Percentiles rank a stretch among this genome's conserved stretches.
phyloP scores from a whole-genome alignment of 2,113 vertebrate species.

The Takifugu flavidus region DNA sequence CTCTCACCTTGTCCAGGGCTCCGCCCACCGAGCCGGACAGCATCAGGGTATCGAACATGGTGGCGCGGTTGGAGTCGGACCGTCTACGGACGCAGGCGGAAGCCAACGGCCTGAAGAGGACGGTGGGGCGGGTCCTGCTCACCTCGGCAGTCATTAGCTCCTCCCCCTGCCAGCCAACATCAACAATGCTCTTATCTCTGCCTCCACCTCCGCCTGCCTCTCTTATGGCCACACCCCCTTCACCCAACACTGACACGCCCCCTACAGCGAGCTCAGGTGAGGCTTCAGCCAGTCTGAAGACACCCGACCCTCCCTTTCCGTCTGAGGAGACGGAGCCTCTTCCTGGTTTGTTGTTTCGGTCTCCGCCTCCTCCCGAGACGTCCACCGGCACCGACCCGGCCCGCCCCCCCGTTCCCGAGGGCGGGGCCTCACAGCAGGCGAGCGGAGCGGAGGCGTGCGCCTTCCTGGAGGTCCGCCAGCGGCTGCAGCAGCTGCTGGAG shows the following conservation, averaged over 20 bases:
- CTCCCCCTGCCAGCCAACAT: constrained; percentile 1
- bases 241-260: neutral
- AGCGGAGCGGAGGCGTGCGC: constrained; percentile 65
- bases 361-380: constrained; percentile 9
- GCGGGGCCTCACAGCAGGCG: neutral
- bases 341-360: constrained; percentile 87
- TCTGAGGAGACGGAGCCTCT: constrained; percentile 74
- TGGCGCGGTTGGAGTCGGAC: constrained; percentile 89
- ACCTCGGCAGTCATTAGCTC: constrained; percentile 32
- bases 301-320: neutral
- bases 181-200: neutral
- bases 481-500: constrained; percentile 90
- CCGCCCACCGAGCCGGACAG: constrained; percentile 64
- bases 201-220: neutral
- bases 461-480: constrained; percentile 87
- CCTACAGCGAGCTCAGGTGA: neutral
- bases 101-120: constrained; percentile 82
- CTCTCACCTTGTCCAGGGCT: constrained; percentile 38
- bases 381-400: neutral
- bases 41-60: constrained; percentile 88
- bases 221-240: neutral
- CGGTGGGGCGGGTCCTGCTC: constrained; percentile 83
- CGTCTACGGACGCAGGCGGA: constrained; percentile 73
- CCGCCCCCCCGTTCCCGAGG: neutral
- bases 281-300: too few species aligned